Evolutionary conservation across 2,113 vertebrate genomes (phyloP).

Genomic region (Gobio gobio): DNA sequence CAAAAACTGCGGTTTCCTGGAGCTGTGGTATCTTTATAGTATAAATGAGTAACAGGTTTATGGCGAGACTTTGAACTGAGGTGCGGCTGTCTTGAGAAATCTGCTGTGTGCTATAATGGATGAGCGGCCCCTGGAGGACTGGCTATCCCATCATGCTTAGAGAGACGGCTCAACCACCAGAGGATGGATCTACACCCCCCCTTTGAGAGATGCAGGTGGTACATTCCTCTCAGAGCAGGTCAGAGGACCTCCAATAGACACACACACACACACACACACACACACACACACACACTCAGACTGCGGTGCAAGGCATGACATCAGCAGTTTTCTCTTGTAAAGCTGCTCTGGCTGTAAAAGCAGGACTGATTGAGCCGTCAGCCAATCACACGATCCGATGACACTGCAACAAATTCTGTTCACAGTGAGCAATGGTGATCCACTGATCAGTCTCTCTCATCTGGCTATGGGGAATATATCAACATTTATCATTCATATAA

Average conservation of each 20-base stretch:
- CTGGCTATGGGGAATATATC: no score
- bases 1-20: no score
- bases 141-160: conserved; percentile 30
- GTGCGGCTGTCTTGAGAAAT: conserved; percentile 8
- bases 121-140: conserved; percentile 1
- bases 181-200: neutral
- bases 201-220: conserved; percentile 33
- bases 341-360: neutral
- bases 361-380: neutral
- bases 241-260: neutral
- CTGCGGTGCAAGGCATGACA: conserved; percentile 34
- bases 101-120: neutral
- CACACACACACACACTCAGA: conserved; percentile 46
- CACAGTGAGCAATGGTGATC: no score
- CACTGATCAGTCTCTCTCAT: no score
- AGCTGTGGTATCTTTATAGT: neutral
- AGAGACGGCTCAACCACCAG: neutral
- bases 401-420: no score
- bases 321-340: conserved; percentile 36
- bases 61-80: conserved; percentile 56
- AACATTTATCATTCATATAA: no score
- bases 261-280: neutral
- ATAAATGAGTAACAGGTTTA: conserved; percentile 54
- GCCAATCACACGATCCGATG: neutral
- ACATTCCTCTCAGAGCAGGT: conserved; percentile 20